A percentile compares a stretch with the other conserved stretches of the same genome.
These are phyloP conservation scores for Salvator merianae DNA, from an alignment of 2,113 vertebrate genomes.

Conservation along the genomic window DNA sequence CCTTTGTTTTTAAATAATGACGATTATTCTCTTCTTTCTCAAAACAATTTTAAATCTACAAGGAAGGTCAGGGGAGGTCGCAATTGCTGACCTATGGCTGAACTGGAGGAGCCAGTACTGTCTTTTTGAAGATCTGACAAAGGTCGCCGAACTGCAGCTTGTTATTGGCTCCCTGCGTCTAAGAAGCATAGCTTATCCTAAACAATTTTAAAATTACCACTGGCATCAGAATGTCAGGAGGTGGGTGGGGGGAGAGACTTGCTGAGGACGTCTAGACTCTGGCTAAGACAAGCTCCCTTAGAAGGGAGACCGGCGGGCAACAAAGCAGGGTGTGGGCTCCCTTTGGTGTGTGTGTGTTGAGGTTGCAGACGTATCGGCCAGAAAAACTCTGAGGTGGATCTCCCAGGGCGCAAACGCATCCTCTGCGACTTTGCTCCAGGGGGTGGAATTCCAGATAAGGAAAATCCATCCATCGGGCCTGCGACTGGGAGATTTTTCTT, in stretches of 20 bases:
- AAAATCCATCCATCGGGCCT: conserved; percentile 72
- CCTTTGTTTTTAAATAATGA: not conserved
- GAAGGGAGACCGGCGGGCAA: conserved; percentile 62
- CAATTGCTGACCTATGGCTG: conserved; percentile 76
- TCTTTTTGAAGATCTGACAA: conserved; percentile 67
- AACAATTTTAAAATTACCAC: conserved; percentile 80
- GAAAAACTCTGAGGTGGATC: conserved; percentile 28
- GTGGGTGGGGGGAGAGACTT: conserved; percentile 49
- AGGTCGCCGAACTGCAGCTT: conserved; percentile 66
- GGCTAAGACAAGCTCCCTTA: conserved; percentile 68
- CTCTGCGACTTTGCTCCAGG: conserved; percentile 66
- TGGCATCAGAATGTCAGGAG: conserved; percentile 76
- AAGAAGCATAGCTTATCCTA: conserved; percentile 66
- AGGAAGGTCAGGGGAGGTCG: conserved; percentile 72
- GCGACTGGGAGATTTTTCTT: conserved; percentile 78
- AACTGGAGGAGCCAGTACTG: conserved; percentile 66
- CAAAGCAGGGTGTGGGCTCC: no score
- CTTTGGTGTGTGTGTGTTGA: no score
- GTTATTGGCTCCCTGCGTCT: conserved; percentile 68
- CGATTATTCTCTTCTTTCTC: conserved; percentile 70
- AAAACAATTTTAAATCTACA: conserved; percentile 78
- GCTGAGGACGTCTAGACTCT: conserved; percentile 68
- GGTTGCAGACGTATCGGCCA: conserved; percentile 29
- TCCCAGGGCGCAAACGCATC: conserved; percentile 39
- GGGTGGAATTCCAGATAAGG: conserved; percentile 81